Evolutionary conservation across 92 coral and sea anemone genomes (phyloP).

Genomic region (Metridium senile): DNA sequence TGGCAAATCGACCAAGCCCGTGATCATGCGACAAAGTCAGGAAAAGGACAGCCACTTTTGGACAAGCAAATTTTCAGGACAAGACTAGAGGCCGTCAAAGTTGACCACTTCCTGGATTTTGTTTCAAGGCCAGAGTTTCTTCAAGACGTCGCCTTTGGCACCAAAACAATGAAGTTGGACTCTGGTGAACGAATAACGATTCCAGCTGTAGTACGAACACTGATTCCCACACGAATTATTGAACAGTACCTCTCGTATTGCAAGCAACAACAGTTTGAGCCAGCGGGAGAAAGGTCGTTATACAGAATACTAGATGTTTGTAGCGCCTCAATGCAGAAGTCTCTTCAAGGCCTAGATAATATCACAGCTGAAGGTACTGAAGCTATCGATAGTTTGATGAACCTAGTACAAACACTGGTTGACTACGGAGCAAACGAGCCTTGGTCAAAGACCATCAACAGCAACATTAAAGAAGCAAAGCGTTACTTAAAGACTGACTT

Average conservation of each 20-base stretch:
- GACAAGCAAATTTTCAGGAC: constrained; percentile 12
- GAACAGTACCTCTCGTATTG: constrained; percentile 27
- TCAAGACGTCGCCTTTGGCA: constrained; percentile 38
- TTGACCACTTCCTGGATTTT: constrained; percentile 37
- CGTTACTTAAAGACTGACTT: constrained; percentile 45
- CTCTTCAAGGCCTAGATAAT: constrained; percentile 17
- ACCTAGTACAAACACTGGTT: not conserved
- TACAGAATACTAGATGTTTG: constrained; percentile 49
- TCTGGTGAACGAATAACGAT: constrained; percentile 29
- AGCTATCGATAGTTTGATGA: constrained; percentile 19
- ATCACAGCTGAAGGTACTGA: constrained; percentile 31
- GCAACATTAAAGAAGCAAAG: constrained; percentile 3
- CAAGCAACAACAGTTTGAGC: constrained; percentile 15
- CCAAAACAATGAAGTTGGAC: constrained; percentile 24
- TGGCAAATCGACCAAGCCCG: constrained; percentile 56
- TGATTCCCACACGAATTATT: constrained; percentile 36
- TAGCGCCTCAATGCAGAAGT: constrained; percentile 42
- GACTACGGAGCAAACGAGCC: not conserved
- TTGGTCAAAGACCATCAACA: not conserved
- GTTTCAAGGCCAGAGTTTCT: constrained; percentile 12
- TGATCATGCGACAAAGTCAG: constrained; percentile 41
- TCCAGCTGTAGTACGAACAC: constrained; percentile 24
- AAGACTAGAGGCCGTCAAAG: constrained; percentile 21
- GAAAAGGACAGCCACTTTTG: constrained; percentile 5
- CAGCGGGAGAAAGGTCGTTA: constrained; percentile 36